Conservation (phyloP, 2,888 invertebrate genomes). For the Ormyrus thymus region DNA sequence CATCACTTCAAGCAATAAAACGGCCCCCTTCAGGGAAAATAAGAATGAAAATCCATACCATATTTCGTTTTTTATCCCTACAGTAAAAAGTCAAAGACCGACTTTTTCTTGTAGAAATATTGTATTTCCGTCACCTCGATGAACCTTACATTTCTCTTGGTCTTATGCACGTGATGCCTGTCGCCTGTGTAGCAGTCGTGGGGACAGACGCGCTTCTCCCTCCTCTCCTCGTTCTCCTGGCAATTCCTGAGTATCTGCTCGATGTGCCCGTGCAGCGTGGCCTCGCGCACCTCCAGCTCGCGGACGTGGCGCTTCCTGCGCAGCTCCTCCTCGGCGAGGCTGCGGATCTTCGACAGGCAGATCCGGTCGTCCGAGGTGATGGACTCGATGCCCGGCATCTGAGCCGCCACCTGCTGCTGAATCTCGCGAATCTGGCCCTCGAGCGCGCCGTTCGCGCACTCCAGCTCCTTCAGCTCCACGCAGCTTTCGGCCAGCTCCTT, state of each 20-base stretch:
- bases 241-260: slow-evolving; percentile 58
- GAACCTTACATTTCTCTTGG: not conserved
- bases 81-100: too few relatives aligned
- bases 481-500: slow-evolving; percentile 66
- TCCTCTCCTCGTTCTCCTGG: not conserved
- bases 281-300: slow-evolving; percentile 66
- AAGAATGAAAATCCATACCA: too few relatives aligned
- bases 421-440: slow-evolving; percentile 59
- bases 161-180: slow-evolving; percentile 39
- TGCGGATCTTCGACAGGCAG: slow-evolving; percentile 65
- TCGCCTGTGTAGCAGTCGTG: not conserved
- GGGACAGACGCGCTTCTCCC: slow-evolving; percentile 32
- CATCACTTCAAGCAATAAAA: too few relatives aligned
- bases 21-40: too few relatives aligned
- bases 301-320: slow-evolving; percentile 64
- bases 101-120: too few relatives aligned
- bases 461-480: slow-evolving; percentile 68
- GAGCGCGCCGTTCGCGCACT: slow-evolving; percentile 64
- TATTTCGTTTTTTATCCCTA: too few relatives aligned
- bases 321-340: slow-evolving; percentile 66
- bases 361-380: slow-evolving; percentile 67
- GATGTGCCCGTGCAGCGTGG: slow-evolving; percentile 63
- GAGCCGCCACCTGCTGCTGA: slow-evolving; percentile 59
- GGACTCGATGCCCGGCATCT: slow-evolving; percentile 60
- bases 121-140: too few relatives aligned